These are phyloP conservation scores for Spheniscus mendiculus DNA, from an alignment of 2,113 vertebrate genomes.

Conservation along the genomic window DNA sequence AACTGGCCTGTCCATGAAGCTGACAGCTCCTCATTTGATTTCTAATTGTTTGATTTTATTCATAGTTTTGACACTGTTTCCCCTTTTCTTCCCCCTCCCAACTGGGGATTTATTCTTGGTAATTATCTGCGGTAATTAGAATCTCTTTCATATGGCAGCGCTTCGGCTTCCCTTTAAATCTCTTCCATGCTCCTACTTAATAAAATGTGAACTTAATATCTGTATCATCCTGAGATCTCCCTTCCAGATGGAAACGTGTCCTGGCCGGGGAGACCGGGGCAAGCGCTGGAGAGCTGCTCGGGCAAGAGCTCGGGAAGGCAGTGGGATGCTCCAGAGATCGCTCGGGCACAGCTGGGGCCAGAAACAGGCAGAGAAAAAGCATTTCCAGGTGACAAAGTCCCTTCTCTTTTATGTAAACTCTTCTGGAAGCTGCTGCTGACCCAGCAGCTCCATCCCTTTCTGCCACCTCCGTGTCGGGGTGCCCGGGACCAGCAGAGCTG, in stretches of 20 bases:
- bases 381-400: not conserved
- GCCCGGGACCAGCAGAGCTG: not conserved
- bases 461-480: not conserved
- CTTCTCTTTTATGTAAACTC: not conserved
- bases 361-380: not conserved
- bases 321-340: accelerated
- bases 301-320: not conserved
- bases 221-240: not conserved
- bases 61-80: not conserved
- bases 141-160: not conserved
- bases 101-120: not conserved
- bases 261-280: not conserved
- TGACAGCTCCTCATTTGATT: not conserved
- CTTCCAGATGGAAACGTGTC: not conserved
- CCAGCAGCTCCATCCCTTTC: not conserved
- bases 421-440: not conserved
- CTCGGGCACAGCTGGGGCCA: not conserved
- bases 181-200: not conserved
- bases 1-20: not conserved
- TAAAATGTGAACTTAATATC: not conserved
- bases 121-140: constrained; percentile 17
- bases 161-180: not conserved
- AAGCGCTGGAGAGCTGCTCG: accelerated
- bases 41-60: not conserved
- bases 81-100: not conserved